Conservation (phyloP, 2,888 invertebrate genomes). For the Phasia obesa region DNA sequence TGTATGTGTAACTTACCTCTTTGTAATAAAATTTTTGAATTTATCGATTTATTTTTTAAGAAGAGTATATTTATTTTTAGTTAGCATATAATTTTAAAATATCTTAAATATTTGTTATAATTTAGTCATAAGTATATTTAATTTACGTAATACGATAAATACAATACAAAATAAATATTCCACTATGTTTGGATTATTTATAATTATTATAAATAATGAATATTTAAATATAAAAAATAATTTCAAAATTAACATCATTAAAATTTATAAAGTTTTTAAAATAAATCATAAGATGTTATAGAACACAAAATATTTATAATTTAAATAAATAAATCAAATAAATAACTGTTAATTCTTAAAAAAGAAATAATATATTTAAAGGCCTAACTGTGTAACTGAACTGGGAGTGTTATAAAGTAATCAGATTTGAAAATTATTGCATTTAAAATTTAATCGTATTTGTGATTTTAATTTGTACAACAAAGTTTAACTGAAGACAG, state of each 20-base stretch:
- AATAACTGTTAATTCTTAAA: background rate
- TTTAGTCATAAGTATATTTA: slow-evolving; percentile 27
- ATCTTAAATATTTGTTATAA: slow-evolving; percentile 25
- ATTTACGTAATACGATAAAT: slow-evolving; percentile 30
- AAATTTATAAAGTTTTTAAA: background rate
- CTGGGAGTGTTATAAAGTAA: background rate
- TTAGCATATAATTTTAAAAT: slow-evolving; percentile 41
- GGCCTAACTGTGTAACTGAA: too few species aligned
- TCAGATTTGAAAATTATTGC: background rate
- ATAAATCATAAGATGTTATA: slow-evolving; percentile 13
- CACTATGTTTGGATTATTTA: slow-evolving; percentile 3
- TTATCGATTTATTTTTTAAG: background rate
- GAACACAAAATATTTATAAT: slow-evolving; percentile 33
- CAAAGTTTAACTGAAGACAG: too few species aligned
- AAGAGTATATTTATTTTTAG: slow-evolving; percentile 66
- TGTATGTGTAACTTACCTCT: slow-evolving; percentile 2
- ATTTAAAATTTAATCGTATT: too few species aligned
- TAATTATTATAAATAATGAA: slow-evolving; percentile 23
- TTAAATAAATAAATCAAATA: slow-evolving; percentile 32
- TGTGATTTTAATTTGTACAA: too few species aligned
- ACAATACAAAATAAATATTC: slow-evolving; percentile 35
- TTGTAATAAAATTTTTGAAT: background rate
- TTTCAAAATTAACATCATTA: slow-evolving; percentile 1
- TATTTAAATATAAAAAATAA: slow-evolving; percentile 7
- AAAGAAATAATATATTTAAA: background rate